These are phyloP conservation scores for Eucidaris tribuloides DNA, from an alignment of 35 echinoderm and acorn worm genomes.

Conservation along the genomic window DNA sequence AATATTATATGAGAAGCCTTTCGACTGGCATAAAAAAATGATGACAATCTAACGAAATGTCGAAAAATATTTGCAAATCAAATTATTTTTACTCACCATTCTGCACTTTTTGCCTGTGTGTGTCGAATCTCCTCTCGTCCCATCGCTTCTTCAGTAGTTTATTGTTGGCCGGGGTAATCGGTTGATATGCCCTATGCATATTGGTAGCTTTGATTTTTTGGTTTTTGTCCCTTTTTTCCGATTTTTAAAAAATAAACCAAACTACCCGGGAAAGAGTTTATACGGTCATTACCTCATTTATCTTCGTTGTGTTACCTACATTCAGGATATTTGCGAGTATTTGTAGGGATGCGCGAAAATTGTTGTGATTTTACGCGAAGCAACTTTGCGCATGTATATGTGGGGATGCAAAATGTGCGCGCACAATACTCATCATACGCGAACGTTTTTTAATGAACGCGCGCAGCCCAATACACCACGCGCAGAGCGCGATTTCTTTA, in stretches of 20 bases:
- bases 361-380: background rate
- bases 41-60: no score
- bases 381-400: background rate
- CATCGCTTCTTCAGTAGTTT: slow-evolving; percentile 94
- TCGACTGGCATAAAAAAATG: no score
- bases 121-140: slow-evolving; percentile 91
- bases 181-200: slow-evolving; percentile 96
- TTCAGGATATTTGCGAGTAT: slow-evolving; percentile 1
- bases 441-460: no score
- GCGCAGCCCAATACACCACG: no score
- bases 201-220: background rate
- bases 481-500: no score
- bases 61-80: no score
- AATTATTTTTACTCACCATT: slow-evolving; percentile 57
- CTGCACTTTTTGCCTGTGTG: slow-evolving; percentile 86
- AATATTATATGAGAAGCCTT: no score
- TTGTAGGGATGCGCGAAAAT: background rate
- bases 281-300: background rate
- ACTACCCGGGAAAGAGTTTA: background rate
- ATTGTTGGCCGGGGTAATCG: slow-evolving; percentile 97
- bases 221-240: background rate
- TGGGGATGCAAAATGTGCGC: background rate
- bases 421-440: background rate
- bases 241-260: background rate
- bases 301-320: background rate